These are phyloP conservation scores for Lycia hirtaria DNA, from an alignment of 2,888 invertebrate species.

Conservation along the genomic window DNA sequence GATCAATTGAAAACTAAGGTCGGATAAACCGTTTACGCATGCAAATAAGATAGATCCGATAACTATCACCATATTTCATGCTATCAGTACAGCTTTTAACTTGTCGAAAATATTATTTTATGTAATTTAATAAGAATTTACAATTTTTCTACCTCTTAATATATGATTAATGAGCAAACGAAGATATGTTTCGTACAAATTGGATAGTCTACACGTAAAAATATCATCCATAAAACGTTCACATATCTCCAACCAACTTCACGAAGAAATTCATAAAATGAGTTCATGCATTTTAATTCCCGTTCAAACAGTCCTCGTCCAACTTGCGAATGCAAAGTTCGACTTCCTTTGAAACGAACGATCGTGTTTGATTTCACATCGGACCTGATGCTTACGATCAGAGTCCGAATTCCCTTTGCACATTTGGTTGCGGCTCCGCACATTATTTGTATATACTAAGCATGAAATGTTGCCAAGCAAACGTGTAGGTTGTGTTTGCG, in stretches of 20 bases:
- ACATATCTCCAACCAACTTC: conserved; percentile 18
- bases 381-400: conserved; percentile 57
- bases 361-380: conserved; percentile 63
- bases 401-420: conserved; percentile 77
- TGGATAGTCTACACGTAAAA: conserved; percentile 2
- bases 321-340: conserved; percentile 25
- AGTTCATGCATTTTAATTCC: conserved; percentile 52
- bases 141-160: neutral
- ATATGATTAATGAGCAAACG: conserved; percentile 4
- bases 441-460: conserved; percentile 85
- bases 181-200: conserved; percentile 15
- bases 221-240: conserved; percentile 36
- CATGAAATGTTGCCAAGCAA: conserved; percentile 85
- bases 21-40: too few relatives aligned
- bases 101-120: too few relatives aligned
- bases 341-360: conserved; percentile 14
- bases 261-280: conserved; percentile 37
- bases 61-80: too few relatives aligned
- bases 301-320: conserved; percentile 39
- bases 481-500: conserved; percentile 82
- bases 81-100: too few relatives aligned
- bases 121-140: neutral
- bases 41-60: too few relatives aligned
- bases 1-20: too few relatives aligned
- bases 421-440: conserved; percentile 76